Percentiles rank a stretch among this genome's conserved stretches.
These are phyloP conservation scores for Tychaedon coryphoeus DNA, from an alignment of 2,113 vertebrate genomes.

Conservation along the genomic window DNA sequence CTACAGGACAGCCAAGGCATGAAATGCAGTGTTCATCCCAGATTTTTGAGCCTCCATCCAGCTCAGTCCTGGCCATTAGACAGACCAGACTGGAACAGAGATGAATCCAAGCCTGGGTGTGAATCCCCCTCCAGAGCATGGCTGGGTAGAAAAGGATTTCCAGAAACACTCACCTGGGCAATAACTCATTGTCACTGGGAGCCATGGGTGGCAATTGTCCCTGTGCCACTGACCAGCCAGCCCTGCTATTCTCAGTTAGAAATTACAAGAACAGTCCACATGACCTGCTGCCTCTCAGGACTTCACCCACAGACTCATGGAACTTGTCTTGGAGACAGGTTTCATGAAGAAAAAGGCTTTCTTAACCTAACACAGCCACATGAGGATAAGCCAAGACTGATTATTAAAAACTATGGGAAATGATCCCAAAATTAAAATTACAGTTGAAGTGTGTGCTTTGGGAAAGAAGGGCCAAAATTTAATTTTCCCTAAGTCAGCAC, in stretches of 20 bases:
- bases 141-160: not conserved
- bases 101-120: not conserved
- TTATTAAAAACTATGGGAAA: not conserved
- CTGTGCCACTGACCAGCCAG: rapidly evolving
- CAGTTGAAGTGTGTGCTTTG: not conserved
- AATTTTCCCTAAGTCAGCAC: not conserved
- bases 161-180: not conserved
- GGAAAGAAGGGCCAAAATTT: not conserved
- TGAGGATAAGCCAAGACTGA: not conserved
- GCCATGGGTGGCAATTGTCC: rapidly evolving
- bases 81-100: not conserved
- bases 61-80: not conserved
- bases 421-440: not conserved
- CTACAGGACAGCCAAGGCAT: not conserved
- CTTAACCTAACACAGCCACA: not conserved
- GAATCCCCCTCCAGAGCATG: not conserved
- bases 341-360: not conserved
- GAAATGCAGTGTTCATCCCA: not conserved
- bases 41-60: not conserved
- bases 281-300: not conserved
- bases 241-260: not conserved
- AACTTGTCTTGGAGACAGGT: not conserved
- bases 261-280: not conserved
- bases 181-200: not conserved
- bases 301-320: not conserved